Evolutionary conservation across 2,888 invertebrate genomes (phyloP).

Genomic region (Willowsia nigromaculata): DNA sequence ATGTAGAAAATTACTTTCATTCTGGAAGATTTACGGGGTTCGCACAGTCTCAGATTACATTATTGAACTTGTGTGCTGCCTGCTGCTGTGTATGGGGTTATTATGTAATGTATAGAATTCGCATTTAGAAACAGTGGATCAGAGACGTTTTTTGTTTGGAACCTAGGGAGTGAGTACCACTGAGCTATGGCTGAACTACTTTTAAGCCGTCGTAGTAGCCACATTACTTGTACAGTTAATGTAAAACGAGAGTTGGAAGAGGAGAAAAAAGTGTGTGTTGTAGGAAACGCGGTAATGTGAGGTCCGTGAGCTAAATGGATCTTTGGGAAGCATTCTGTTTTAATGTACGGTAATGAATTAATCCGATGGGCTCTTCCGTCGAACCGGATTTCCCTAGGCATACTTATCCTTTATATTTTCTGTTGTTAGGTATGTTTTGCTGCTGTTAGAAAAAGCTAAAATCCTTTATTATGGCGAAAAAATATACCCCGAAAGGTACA

Average conservation of each 20-base stretch:
- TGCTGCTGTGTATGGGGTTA: not conserved
- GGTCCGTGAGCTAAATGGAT: conserved; percentile 68
- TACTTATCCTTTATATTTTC: conserved; percentile 52
- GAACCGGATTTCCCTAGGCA: conserved; percentile 69
- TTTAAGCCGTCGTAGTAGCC: not conserved
- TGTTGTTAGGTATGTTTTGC: not conserved
- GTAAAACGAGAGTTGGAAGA: not conserved
- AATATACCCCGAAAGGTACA: not conserved
- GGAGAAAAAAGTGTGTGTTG: conserved; percentile 37
- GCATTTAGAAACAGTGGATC: not conserved
- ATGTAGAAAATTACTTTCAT: conserved; percentile 72
- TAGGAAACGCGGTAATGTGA: conserved; percentile 59
- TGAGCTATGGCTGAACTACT: not conserved
- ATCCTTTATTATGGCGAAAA: not conserved
- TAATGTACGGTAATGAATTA: conserved; percentile 73
- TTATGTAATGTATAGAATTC: not conserved
- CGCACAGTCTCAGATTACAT: conserved; percentile 60
- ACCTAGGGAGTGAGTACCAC: not conserved
- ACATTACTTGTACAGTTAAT: conserved; percentile 7
- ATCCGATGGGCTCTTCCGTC: conserved; percentile 72
- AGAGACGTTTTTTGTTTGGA: not conserved
- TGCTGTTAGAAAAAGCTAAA: conserved; percentile 7
- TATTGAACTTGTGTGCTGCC: conserved; percentile 57
- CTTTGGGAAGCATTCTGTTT: conserved; percentile 69
- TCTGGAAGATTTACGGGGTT: conserved; percentile 62